These are phyloP conservation scores for Stomatorhinus ivindoensis DNA, from an alignment of 2,113 vertebrate genomes.

Conservation along the genomic window DNA sequence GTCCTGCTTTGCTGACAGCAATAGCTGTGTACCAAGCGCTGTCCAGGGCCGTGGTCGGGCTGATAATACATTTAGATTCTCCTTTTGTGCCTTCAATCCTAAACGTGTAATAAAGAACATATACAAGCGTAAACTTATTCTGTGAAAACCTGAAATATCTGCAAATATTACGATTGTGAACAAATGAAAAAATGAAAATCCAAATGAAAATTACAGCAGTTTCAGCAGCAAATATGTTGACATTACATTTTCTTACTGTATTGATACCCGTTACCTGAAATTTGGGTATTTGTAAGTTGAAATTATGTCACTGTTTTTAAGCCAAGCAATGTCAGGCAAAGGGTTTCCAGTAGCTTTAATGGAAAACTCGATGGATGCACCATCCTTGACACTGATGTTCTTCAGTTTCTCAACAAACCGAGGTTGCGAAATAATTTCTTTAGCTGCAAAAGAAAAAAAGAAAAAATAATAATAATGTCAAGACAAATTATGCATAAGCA, in stretches of 20 bases:
- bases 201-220: background rate
- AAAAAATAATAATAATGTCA: background rate
- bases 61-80: conserved; percentile 83
- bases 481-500: background rate
- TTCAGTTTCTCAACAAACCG: conserved; percentile 83
- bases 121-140: background rate
- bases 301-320: conserved; percentile 56
- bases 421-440: conserved; percentile 81
- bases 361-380: conserved; percentile 78
- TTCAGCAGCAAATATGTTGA: background rate
- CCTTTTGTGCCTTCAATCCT: conserved; percentile 91
- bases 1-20: conserved; percentile 91
- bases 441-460: conserved; percentile 61
- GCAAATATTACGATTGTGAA: background rate
- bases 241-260: background rate
- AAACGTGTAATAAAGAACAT: conserved; percentile 21
- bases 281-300: background rate
- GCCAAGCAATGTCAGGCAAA: conserved; percentile 55
- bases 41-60: conserved; percentile 70
- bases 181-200: no score
- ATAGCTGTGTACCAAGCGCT: conserved; percentile 97
- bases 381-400: conserved; percentile 85
- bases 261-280: conserved; percentile 1
- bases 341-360: conserved; percentile 74
- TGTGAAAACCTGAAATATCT: background rate